Base-by-base conservation (phyloP, 2,888 invertebrate genomes). In the Drosophila infuscata region DNA sequence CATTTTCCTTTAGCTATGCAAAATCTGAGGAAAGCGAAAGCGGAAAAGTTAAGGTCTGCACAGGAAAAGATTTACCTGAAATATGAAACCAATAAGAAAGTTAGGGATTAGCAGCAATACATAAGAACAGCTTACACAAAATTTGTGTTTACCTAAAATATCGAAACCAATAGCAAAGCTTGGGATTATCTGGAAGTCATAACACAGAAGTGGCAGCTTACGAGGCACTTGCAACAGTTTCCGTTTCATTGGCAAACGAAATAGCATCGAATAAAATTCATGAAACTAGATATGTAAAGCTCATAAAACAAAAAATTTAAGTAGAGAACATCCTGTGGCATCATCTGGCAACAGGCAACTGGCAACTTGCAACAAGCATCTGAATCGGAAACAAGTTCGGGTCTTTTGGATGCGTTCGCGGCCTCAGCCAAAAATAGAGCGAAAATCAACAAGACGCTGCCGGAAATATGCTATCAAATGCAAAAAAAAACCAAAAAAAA, bases 401-500 rank as follows among this genome's bases (percentile, higher is more conserved):
- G 11, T 11, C n/a, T 38, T 38, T n/a, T 57, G 46, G 32, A 48
- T 66, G 67, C 62, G 69, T 80, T 61, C 38, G 43, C 54, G 49
- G 49, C 51, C 48, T 35, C 54, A n/a, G 7, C 61, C 79, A 82
- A 82, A 79, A 79, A 79, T 79, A 79, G 83, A 82, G 80, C 80
- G 64, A 58, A 74, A 62, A 64, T 53, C 75, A 79, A 79, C 79
- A 74, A 70, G 76, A 82, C 41, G 66, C 46, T 70, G 79, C 79
- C 79, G 79, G 79, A 79, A 79, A 79, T 82, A 71, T 79, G 57
- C 65, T 82, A 79, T 82, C 74, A 74, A 79, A 78, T 60, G 76
- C 76, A 59, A 68, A 75, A 74, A 63, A 48, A 11, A 29, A 15
- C 20, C 1, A 32, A 20, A 17, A 33, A 52, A 52, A 38, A 35